Base-by-base conservation (phyloP, 2,888 invertebrate genomes). In the Graphium colonna region DNA sequence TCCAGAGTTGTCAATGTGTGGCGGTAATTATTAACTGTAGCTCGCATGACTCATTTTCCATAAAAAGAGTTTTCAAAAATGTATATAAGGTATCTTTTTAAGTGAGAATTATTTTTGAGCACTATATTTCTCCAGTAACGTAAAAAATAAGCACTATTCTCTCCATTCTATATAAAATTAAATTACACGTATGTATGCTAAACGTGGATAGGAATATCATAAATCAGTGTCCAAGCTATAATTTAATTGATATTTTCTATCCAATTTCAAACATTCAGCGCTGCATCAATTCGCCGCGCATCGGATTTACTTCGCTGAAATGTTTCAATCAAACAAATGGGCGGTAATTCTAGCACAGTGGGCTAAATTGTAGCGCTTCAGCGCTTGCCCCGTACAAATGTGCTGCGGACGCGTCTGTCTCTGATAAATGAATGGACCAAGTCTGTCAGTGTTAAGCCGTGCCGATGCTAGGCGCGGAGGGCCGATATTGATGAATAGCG, bases 301-400 rank as follows among this genome's bases (percentile, higher is more conserved):
- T 12, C n/a, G 36, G 13, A 36, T 60, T 59, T 52, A 53, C 26
- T 44, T 13, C 17, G 51, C 44, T 44, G 44, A 28, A 55, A 60
- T 60, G 64, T 62, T 60, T 63, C 69, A 68, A 71, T 71, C 65
- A 68, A 67, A 73, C 62, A 66, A 73, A 74, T 73, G 63, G 65
- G 52, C 51, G 63, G 61, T 63, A 62, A 57, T 61, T 56, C 41
- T 59, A 58, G 58, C 53, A 63, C 42, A 57, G 61, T 55, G 62
- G 57, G 52, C 61, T 65, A 59, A 64, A 67, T 65, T 64, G 67
- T 47, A 59, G 60, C 63, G 68, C 63, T 67, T 69, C 65, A 62
- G 56, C 62, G 63, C 59, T 57, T 43, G 58, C 45, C 51, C 52
- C 53, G 54, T 61, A 58, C 56, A 61, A 62, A 64, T 62, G 63